Evolutionary conservation across 1,140 invertebrate genomes (phyloP).

Genomic region (Panulirus ornatus): DNA sequence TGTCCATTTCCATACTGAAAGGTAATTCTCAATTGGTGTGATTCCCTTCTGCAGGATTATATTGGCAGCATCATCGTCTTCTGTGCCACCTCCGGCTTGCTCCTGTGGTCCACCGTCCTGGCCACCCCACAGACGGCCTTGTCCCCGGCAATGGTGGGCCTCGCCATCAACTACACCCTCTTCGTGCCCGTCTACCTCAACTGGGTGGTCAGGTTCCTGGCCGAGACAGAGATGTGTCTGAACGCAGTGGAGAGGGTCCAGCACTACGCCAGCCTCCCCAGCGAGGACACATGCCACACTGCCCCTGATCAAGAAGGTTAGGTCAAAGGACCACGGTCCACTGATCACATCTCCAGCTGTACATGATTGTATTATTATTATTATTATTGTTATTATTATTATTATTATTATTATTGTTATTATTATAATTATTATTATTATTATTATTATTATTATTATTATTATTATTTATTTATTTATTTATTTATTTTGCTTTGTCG

Average conservation of each 20-base stretch:
- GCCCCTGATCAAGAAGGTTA: background rate
- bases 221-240: constrained; percentile 89
- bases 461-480: too few species aligned
- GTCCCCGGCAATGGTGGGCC: constrained; percentile 82
- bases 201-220: constrained; percentile 88
- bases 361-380: background rate
- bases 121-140: constrained; percentile 76
- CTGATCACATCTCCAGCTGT: background rate
- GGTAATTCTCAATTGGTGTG: too few species aligned
- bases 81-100: constrained; percentile 83
- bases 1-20: too few species aligned
- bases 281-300: constrained; percentile 80
- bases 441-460: too few species aligned
- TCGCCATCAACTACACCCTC: constrained; percentile 89
- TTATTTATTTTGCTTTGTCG: background rate
- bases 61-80: constrained; percentile 88
- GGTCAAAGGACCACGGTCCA: background rate
- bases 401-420: background rate
- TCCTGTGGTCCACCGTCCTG: constrained; percentile 78
- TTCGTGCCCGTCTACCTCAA: constrained; percentile 89
- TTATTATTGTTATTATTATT: background rate
- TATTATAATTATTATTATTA: too few species aligned
- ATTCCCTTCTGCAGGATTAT: too few species aligned
- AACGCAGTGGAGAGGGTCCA: constrained; percentile 86
- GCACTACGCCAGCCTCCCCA: constrained; percentile 81